Base-by-base conservation (phyloP, 2,113 vertebrate genomes). In the Scopus umbretta region DNA sequence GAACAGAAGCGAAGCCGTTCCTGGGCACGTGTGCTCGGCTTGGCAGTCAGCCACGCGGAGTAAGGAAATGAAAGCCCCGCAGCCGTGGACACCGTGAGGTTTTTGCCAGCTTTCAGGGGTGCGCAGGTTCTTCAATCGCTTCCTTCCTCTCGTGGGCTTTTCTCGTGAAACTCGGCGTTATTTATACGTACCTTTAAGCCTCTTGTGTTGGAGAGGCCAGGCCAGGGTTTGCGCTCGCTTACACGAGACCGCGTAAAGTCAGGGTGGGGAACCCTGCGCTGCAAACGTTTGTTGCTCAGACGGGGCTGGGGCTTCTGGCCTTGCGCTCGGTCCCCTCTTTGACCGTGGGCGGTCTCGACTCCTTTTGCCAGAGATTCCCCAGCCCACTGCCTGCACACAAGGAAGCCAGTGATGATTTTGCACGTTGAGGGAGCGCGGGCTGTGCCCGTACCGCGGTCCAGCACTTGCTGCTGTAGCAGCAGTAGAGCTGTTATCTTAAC, bases 301-400 rank as follows among this genome's bases (percentile, higher is more conserved):
- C 45, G n/a, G 50, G 16, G 10, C 50, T 43, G 8, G 50, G 61
- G 36, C 45, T 65, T 29, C 40, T 19, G 45, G 6, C 65, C 56
- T 21, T 13, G 36, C n/a, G 59, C 84, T 63, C 67, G 5, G 52
- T 43, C 38, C 66, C 71, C 26, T 83, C 66, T 1, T 23, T 25
- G 34, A 7, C 9, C 13, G 0, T 3, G 72, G 30, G 6, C 38
- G 27, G 9, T 7, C 63, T 62, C 9, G 1, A 2, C 42, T 53
- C 36, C 49, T 62, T 58, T 22, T 47, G 42, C 43, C 30, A 9
- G 55, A 22, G 12, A 9, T n/a, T 16, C 49, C 29, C 52, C 13
- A 1, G 36, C 86, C 59, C 2, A 1, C 58, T 18, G 2, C 13
- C 2, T 11, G 53, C 42, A 1, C 38, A 4, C 38, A 1, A 36